A percentile compares a stretch with the other conserved stretches of the same genome.
Evolutionary conservation across 2,113 vertebrate species (phyloP).

Genomic region (Erythrocebus patas): DNA sequence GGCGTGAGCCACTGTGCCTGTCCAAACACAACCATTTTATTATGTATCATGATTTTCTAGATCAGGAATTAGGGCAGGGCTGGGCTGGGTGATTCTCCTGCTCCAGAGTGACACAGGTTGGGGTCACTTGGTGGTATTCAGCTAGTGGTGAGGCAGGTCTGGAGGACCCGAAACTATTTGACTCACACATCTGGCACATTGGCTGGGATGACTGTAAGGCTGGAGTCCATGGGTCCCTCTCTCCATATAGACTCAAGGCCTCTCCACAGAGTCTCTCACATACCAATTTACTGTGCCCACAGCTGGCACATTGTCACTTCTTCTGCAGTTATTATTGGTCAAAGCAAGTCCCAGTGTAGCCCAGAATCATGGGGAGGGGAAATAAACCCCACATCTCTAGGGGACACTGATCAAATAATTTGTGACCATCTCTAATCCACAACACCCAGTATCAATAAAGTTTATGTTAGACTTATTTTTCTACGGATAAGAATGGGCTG

Average conservation of each 20-base stretch:
- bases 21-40: neutral
- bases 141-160: neutral
- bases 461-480: neutral
- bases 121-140: neutral
- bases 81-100: neutral
- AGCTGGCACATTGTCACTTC: neutral
- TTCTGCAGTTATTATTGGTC: neutral
- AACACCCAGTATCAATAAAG: neutral
- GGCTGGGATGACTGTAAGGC: neutral
- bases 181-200: neutral
- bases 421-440: neutral
- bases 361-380: neutral
- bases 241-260: too few relatives aligned
- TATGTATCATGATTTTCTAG: neutral
- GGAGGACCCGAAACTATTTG: neutral
- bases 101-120: neutral
- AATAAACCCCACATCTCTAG: neutral
- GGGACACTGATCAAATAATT: neutral
- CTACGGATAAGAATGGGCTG: neutral
- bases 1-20: rapidly evolving
- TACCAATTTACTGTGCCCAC: neutral
- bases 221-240: neutral
- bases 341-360: neutral
- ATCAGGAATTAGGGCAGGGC: neutral
- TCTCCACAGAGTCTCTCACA: neutral